A percentile compares a stretch with the other conserved stretches of the same genome.
These are phyloP conservation scores for Thalassaphorura encarpata DNA, from an alignment of 1,140 invertebrate genomes.

Conservation along the genomic window DNA sequence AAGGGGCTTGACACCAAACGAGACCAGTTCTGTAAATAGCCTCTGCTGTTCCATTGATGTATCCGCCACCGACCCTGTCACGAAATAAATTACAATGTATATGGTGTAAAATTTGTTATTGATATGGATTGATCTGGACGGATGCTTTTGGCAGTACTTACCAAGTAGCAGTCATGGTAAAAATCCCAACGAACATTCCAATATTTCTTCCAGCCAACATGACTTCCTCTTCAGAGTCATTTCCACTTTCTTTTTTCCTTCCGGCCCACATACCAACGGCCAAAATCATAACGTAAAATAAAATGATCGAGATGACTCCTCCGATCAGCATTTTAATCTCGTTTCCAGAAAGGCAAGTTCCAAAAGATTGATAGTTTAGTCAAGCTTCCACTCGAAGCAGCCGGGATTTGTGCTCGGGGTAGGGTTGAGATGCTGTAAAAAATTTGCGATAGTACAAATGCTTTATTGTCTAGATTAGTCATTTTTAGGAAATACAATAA, in stretches of 20 bases:
- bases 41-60: slow-evolving; percentile 74
- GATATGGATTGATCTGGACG: slow-evolving; percentile 7
- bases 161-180: slow-evolving; percentile 61
- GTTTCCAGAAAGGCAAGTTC: no score
- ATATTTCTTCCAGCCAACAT: slow-evolving; percentile 67
- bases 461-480: not conserved
- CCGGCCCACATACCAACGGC: slow-evolving; percentile 65
- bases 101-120: not conserved
- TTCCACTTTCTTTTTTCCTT: slow-evolving; percentile 46
- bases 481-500: not conserved
- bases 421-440: not conserved
- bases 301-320: slow-evolving; percentile 54
- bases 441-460: not conserved
- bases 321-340: slow-evolving; percentile 36
- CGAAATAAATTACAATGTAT: not conserved
- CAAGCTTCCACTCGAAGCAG: not conserved
- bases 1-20: slow-evolving; percentile 66
- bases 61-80: slow-evolving; percentile 72
- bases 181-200: slow-evolving; percentile 63
- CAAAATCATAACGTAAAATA: slow-evolving; percentile 60
- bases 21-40: slow-evolving; percentile 56
- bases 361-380: not conserved
- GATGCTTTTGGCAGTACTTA: no score
- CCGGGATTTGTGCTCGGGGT: not conserved
- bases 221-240: slow-evolving; percentile 51